These are phyloP conservation scores for Dryocosmus kuriphilus DNA, from an alignment of 2,888 invertebrate genomes.

Conservation along the genomic window DNA sequence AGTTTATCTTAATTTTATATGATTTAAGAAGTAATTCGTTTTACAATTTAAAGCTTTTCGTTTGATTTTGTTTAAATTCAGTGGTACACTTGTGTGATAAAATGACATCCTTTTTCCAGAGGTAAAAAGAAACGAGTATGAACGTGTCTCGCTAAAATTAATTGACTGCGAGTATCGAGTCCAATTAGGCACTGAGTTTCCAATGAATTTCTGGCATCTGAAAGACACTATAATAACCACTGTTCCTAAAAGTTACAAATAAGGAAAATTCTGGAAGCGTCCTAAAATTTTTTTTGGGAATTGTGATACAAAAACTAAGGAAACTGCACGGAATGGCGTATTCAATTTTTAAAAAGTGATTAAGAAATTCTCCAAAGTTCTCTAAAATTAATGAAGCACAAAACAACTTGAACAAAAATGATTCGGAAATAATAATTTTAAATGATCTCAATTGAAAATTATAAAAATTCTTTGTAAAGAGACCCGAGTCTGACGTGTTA, in stretches of 20 bases:
- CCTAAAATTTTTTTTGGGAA: background rate
- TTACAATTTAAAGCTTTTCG: background rate
- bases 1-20: background rate
- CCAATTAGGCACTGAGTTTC: constrained; percentile 18
- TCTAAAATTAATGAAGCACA: too few species aligned
- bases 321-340: too few species aligned
- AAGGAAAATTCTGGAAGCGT: background rate
- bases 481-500: too few species aligned
- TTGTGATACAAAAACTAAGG: too few species aligned
- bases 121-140: background rate
- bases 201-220: background rate
- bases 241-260: background rate
- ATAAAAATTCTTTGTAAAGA: too few species aligned
- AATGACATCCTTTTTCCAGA: background rate
- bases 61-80: background rate
- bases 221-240: background rate
- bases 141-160: constrained; percentile 48
- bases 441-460: too few species aligned
- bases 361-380: too few species aligned
- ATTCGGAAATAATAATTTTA: too few species aligned
- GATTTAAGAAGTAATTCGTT: background rate
- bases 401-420: too few species aligned
- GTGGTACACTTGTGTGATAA: background rate
- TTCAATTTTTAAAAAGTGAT: too few species aligned
- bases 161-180: constrained; percentile 48